Conservation (phyloP, 1,140 invertebrate species). For the Physella acuta region DNA sequence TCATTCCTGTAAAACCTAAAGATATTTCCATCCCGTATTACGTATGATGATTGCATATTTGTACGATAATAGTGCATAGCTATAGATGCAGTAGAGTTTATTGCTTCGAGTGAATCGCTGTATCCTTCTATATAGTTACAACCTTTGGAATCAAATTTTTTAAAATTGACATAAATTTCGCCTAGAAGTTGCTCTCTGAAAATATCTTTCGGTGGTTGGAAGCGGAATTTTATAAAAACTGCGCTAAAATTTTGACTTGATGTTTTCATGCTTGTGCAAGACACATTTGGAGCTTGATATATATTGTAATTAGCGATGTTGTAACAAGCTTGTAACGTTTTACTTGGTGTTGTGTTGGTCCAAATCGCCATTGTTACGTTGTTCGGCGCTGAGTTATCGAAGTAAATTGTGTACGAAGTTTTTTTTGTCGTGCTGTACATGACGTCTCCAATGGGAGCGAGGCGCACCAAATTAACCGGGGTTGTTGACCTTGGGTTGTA, state of each 20-base stretch:
- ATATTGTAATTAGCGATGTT: constrained; percentile 24
- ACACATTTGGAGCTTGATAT: constrained; percentile 24
- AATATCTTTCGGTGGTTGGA: constrained; percentile 28
- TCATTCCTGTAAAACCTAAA: constrained; percentile 35
- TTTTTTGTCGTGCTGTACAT: constrained; percentile 2
- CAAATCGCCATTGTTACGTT: background rate
- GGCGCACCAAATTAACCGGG: constrained; percentile 32
- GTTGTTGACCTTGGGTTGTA: constrained; percentile 36
- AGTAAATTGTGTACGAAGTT: background rate
- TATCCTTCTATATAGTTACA: background rate
- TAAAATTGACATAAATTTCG: constrained; percentile 40
- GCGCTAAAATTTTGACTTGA: constrained; percentile 15
- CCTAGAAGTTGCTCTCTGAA: constrained; percentile 44
- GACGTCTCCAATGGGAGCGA: constrained; percentile 39
- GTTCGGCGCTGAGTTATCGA: background rate
- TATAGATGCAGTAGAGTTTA: constrained; percentile 13
- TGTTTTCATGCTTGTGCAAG: background rate
- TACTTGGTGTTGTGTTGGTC: background rate
- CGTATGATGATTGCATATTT: constrained; percentile 10
- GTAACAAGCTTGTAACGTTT: constrained; percentile 34
- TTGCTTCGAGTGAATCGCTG: background rate
- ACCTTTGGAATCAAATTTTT: background rate
- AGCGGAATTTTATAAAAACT: constrained; percentile 38
- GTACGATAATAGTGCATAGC: constrained; percentile 39
- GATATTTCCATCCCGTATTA: constrained; percentile 30